phyloP scores from a whole-genome alignment of 2,797 vertebrate species.

The Gambelia wislizenii region DNA sequence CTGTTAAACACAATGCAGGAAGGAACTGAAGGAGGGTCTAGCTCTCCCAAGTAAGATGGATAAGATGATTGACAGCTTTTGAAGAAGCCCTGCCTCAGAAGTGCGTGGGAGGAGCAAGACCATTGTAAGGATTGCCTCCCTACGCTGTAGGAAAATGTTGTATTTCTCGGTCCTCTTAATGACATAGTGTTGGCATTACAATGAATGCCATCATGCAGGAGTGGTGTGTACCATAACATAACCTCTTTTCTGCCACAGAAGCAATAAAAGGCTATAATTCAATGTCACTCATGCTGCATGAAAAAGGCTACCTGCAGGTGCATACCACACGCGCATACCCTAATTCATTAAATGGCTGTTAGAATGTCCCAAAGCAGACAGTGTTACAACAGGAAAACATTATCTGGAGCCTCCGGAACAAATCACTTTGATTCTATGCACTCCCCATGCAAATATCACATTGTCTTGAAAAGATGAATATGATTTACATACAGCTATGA shows the following conservation, averaged over 20 bases:
- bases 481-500: neutral
- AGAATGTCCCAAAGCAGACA: neutral
- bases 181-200: neutral
- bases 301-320: neutral
- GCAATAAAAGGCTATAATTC: neutral
- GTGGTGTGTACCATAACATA: neutral
- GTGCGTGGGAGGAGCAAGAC: too few species aligned
- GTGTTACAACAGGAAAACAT: neutral
- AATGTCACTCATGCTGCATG: neutral
- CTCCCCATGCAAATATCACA: neutral
- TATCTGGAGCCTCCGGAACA: neutral
- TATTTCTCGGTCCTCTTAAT: neutral
- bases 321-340: neutral
- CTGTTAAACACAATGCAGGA: too few species aligned
- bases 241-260: neutral
- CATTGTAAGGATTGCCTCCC: too few species aligned
- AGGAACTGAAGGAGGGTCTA: too few species aligned
- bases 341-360: neutral
- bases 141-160: too few species aligned
- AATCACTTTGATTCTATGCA: neutral
- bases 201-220: neutral
- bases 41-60: too few species aligned
- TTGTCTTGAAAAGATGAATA: neutral
- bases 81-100: too few species aligned
- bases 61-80: too few species aligned